A percentile compares a stretch with the other conserved stretches of the same genome.
Evolutionary conservation across 1,140 invertebrate genomes (phyloP).

Genomic region (Drepana arcuata): DNA sequence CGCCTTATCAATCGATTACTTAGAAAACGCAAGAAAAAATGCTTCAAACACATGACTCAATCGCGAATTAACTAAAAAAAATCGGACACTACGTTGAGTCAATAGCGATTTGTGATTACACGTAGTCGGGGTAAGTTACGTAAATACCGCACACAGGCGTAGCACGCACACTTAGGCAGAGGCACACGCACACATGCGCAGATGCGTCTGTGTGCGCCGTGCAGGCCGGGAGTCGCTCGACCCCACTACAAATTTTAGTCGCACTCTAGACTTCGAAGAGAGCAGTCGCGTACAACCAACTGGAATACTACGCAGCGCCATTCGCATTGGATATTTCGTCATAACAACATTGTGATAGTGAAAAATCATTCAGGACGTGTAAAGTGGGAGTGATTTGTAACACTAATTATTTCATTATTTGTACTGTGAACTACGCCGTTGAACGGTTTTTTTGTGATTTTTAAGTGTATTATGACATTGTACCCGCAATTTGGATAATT

Average conservation of each 20-base stretch:
- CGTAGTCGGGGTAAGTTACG: slow-evolving; percentile 51
- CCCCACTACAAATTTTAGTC: slow-evolving; percentile 68
- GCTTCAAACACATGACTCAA: slow-evolving; percentile 64
- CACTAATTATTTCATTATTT: slow-evolving; percentile 16
- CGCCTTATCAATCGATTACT: slow-evolving; percentile 54
- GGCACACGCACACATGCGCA: slow-evolving; percentile 24
- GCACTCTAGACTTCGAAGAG: slow-evolving; percentile 44
- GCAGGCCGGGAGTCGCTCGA: slow-evolving; percentile 51
- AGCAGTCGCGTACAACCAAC: slow-evolving; percentile 44
- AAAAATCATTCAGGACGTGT: slow-evolving; percentile 53
- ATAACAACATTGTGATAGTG: slow-evolving; percentile 69
- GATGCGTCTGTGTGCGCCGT: slow-evolving; percentile 35
- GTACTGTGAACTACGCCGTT: slow-evolving; percentile 40
- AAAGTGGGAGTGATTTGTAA: slow-evolving; percentile 61
- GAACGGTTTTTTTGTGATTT: slow-evolving; percentile 39
- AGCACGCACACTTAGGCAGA: slow-evolving; percentile 19
- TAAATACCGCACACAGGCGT: slow-evolving; percentile 42
- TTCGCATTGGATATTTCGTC: slow-evolving; percentile 62
- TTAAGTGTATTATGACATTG: slow-evolving; percentile 61
- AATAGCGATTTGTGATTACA: slow-evolving; percentile 62
- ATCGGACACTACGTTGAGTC: slow-evolving; percentile 59
- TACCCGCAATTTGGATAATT: slow-evolving; percentile 66
- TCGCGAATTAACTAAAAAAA: slow-evolving; percentile 62
- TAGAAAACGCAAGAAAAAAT: slow-evolving; percentile 44
- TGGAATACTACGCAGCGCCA: slow-evolving; percentile 41